Evolutionary conservation across 2,797 vertebrate species (phyloP).

Genomic region (Phoeniculus purpureus): DNA sequence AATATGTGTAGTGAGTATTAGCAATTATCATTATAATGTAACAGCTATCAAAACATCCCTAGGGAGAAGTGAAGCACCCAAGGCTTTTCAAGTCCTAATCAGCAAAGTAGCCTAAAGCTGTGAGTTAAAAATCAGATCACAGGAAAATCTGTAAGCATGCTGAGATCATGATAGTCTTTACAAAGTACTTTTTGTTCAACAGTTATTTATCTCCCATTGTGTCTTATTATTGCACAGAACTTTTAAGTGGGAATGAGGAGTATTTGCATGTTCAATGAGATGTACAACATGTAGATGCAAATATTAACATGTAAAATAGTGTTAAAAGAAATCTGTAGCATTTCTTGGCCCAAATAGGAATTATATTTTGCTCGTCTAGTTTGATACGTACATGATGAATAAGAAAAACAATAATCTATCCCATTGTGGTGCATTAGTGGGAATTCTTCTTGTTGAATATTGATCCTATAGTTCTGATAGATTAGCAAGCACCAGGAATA

Average conservation of each 20-base stretch:
- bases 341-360: neutral
- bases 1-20: neutral
- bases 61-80: neutral
- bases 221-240: neutral
- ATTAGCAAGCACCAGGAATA: neutral
- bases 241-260: neutral
- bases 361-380: neutral
- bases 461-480: neutral
- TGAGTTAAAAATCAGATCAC: neutral
- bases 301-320: neutral
- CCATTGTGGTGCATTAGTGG: neutral
- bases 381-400: neutral
- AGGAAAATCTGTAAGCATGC: neutral
- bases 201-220: neutral
- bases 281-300: neutral
- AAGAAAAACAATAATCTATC: neutral
- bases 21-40: neutral
- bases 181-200: neutral
- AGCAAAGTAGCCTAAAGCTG: neutral
- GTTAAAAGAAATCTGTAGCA: neutral
- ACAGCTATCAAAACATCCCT: neutral
- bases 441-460: neutral
- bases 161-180: neutral
- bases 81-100: neutral
- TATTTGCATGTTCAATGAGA: neutral